Evolutionary conservation across 1,140 invertebrate species (phyloP).

Genomic region (Copidosoma floridanum): DNA sequence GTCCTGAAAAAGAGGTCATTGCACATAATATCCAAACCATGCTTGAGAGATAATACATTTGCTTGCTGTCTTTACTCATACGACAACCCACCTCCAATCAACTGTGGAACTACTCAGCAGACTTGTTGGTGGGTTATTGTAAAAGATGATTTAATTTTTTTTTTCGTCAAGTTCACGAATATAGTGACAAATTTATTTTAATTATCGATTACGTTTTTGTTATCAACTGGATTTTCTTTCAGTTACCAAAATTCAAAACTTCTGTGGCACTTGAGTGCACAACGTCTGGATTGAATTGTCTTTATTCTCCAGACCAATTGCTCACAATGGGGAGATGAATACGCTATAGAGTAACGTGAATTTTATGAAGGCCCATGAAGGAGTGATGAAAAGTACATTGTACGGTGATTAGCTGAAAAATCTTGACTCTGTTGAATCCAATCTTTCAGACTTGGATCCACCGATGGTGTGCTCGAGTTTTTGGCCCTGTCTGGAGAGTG

Average conservation of each 20-base stretch:
- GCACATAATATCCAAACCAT: constrained; percentile 79
- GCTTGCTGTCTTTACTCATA: constrained; percentile 95
- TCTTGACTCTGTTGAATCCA: constrained; percentile 96
- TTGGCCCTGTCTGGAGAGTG: constrained; percentile 88
- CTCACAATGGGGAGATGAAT: constrained; percentile 99
- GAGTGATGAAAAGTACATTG: constrained; percentile 88
- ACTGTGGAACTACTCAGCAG: constrained; percentile 79
- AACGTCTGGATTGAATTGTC: too few relatives aligned
- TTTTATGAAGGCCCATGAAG: constrained; percentile 97
- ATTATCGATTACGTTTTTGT: constrained; percentile 17
- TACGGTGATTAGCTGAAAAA: constrained; percentile 80
- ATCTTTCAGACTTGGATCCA: constrained; percentile 94
- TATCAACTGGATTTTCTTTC: constrained; percentile 34
- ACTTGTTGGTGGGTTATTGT: constrained; percentile 58
- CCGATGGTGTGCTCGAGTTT: constrained; percentile 98
- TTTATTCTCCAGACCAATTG: constrained; percentile 73
- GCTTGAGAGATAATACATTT: constrained; percentile 93
- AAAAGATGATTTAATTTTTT: not conserved
- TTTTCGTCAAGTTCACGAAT: too few relatives aligned
- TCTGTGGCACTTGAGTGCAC: constrained; percentile 96
- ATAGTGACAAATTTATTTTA: too few relatives aligned
- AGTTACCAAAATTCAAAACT: constrained; percentile 82
- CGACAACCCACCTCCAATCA: constrained; percentile 95
- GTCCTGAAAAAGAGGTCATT: constrained; percentile 89
- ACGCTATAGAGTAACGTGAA: constrained; percentile 97